Conservation (phyloP, 2,113 vertebrate genomes). For the Arenaria interpres region DNA sequence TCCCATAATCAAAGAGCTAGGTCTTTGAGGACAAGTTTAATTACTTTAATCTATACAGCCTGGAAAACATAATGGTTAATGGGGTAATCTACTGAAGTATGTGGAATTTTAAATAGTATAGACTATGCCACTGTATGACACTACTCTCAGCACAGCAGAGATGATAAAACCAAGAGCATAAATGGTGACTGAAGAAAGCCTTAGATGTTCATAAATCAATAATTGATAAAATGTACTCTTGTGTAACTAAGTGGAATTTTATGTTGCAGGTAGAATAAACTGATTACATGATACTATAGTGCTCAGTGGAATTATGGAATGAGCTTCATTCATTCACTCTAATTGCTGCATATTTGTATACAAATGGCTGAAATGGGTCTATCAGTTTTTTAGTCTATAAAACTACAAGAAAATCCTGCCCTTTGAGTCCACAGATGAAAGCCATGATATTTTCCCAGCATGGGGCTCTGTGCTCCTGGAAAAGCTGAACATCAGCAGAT, state of each 20-base stretch:
- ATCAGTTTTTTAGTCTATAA: constrained; percentile 35
- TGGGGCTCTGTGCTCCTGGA: not conserved
- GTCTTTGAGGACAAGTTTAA: constrained; percentile 72
- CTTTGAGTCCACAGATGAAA: constrained; percentile 30
- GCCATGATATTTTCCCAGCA: constrained; percentile 38
- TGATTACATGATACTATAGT: constrained; percentile 50
- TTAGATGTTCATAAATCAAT: constrained; percentile 74
- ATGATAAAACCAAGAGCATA: constrained; percentile 69
- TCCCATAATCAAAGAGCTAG: constrained; percentile 63
- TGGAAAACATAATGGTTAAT: constrained; percentile 76
- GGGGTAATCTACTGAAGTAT: constrained; percentile 66
- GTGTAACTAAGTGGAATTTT: constrained; percentile 70
- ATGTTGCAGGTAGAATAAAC: constrained; percentile 67
- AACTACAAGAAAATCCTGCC: not conserved
- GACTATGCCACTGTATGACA: constrained; percentile 44
- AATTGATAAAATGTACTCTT: constrained; percentile 68
- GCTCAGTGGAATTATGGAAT: constrained; percentile 58
- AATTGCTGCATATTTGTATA: constrained; percentile 65
- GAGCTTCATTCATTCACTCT: constrained; percentile 52
- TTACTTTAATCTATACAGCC: constrained; percentile 72
- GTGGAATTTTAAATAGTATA: constrained; percentile 72
- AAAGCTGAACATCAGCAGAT: not conserved
- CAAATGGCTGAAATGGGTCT: constrained; percentile 28
- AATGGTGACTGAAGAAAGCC: constrained; percentile 56
- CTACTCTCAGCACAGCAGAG: constrained; percentile 45